These are phyloP conservation scores for Ophion obscuratus DNA, from an alignment of 2,888 invertebrate genomes.

Conservation along the genomic window DNA sequence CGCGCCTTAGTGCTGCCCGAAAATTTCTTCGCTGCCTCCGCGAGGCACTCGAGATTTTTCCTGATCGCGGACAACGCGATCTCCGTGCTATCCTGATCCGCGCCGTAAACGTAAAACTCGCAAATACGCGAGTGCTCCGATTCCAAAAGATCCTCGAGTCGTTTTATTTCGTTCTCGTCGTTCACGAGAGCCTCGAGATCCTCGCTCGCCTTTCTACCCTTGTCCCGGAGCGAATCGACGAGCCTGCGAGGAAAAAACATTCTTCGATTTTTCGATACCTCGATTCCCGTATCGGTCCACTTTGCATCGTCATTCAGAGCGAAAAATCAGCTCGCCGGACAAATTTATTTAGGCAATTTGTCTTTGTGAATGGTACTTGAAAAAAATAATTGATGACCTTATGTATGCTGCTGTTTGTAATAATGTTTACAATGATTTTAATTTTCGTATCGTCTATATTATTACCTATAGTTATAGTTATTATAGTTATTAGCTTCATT, in stretches of 20 bases:
- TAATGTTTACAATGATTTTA: not conserved
- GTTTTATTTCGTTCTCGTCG: conserved; percentile 89
- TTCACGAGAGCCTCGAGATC: conserved; percentile 91
- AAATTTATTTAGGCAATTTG: too few species aligned
- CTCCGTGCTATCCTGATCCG: conserved; percentile 88
- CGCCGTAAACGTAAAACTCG: conserved; percentile 90
- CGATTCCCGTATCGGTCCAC: not conserved
- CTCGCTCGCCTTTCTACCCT: conserved; percentile 90
- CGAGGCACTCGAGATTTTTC: conserved; percentile 75
- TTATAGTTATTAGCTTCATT: not conserved
- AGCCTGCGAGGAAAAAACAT: conserved; percentile 86
- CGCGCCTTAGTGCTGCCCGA: conserved; percentile 83
- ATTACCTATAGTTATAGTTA: too few species aligned
- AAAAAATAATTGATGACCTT: too few species aligned
- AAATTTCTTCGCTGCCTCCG: conserved; percentile 79
- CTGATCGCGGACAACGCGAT: conserved; percentile 86
- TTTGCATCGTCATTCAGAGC: not conserved
- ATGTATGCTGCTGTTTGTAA: not conserved
- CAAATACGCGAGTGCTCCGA: conserved; percentile 80
- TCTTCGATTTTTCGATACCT: not conserved
- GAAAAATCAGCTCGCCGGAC: not conserved
- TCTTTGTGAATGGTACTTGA: too few species aligned
- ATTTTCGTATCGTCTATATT: too few species aligned
- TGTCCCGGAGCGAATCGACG: conserved; percentile 91
- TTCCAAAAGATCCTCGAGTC: conserved; percentile 89